Evolutionary conservation across 2,113 vertebrate species (phyloP), one percentile per base, ranked within the genome.

Genomic region (Pogonocichla stellata): DNA sequence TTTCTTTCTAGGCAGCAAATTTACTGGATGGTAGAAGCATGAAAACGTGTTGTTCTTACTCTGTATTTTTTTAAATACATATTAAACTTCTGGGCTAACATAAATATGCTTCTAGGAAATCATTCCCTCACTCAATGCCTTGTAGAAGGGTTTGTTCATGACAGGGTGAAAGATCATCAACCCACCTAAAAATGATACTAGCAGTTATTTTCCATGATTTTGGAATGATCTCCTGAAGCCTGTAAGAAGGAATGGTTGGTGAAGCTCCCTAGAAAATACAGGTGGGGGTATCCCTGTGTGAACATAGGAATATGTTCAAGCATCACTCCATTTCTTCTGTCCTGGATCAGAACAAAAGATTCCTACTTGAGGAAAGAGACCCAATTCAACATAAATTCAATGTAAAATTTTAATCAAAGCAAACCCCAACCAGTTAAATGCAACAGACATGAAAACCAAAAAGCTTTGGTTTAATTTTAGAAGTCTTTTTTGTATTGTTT

Each of bases 31-130:
- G 33, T 54, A 48, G 42, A 43, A 93, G 56, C 18, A 12, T 19
- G 8, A 19, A 50, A 48, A 54, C 4, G 0, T 16, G 8, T 29
- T 2, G 0, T 47, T 1, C 0, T 51, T 75, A n/a, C 7, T 6
- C 5, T 17, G 3, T 42, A 1, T 33, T 67, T 33, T 51, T 73
- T 84, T 6, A 54, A 79, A 50, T 33, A 23, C 6, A 8, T 3
- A 36, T 33, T 71, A 51, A 70, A 58, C 9, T 62, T 50, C 23
- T 23, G 15, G n/a, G 4, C 40, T 72, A 29, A 64, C 14, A 25
- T 29, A 70, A 48, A 23, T 20, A 24, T 4, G 20, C 15, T 53
- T 58, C 12, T 54, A 40, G 42, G 33, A 73, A 70, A 42, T 4
- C 33, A 60, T 58, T 73, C 19, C 40, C 10, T 40, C 51, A 20